Conservation (phyloP, 1,140 invertebrate genomes). For the Aphaenogaster rudis region DNA sequence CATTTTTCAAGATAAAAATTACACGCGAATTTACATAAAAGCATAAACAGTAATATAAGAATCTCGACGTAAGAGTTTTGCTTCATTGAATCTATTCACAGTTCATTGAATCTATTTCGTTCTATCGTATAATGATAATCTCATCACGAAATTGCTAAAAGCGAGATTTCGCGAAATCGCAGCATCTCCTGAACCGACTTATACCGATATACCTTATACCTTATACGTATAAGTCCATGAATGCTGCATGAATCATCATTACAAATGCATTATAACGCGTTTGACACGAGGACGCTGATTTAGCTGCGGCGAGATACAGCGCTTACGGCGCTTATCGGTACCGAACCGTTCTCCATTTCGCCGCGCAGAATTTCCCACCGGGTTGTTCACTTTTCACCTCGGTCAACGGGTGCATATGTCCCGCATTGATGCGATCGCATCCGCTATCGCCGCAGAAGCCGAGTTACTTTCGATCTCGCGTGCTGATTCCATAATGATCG, state of each 20-base stretch:
- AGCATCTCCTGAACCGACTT: neutral
- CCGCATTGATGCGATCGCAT: conserved; percentile 62
- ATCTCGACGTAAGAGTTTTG: neutral
- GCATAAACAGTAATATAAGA: neutral
- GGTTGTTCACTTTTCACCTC: conserved; percentile 75
- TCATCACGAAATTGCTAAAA: neutral
- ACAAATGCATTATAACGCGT: neutral
- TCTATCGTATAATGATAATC: neutral
- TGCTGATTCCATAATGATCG: conserved; percentile 59
- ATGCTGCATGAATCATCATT: neutral
- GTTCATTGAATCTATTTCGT: neutral
- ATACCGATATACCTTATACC: too few species aligned
- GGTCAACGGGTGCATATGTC: conserved; percentile 67
- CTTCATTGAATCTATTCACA: neutral
- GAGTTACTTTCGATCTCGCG: conserved; percentile 65
- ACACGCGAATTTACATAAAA: neutral
- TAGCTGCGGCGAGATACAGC: neutral
- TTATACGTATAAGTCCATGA: too few species aligned
- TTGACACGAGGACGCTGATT: neutral
- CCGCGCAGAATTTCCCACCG: conserved; percentile 42
- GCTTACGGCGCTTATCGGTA: neutral
- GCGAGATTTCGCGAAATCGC: neutral
- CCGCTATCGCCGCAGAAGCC: conserved; percentile 37
- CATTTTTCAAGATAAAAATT: neutral
- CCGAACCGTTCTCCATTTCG: conserved; percentile 40